Evolutionary conservation across 2,888 invertebrate species (phyloP), one percentile per base, ranked within the genome.

Genomic region (Apodemia mormo): DNA sequence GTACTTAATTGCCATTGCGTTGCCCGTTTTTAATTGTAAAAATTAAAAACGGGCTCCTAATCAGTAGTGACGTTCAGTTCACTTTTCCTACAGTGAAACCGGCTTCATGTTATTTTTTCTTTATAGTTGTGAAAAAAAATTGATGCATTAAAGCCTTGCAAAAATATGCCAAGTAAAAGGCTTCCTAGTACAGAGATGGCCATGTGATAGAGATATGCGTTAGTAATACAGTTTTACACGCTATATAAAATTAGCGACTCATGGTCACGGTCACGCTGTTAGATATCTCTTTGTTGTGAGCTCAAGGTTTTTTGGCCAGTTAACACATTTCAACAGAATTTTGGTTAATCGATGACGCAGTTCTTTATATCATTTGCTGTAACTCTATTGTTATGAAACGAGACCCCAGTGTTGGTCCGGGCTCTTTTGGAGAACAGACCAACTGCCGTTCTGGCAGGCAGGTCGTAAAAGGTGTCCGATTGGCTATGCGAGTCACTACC

Each of bases 301-400:
- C 61, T 33, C 61, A 61, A 61, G 61, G 61, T 33, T 61, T 61
- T 61, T 61, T 61, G 33, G 33, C 61, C 37, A 61, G 61, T 61
- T 61, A 61, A 33, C 61, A 61, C 61, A 33, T 61, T 49, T 52
- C 52, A 52, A 52, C 14, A n/a, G 33, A 61, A 33, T 33, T 61
- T 61, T 14, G 29, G 56, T 29, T 12, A 61, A 12, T 61, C 12
- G 33, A 61, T 61, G 61, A 30, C 33, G 61, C 37, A 10, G 14
- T 61, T 30, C 29, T 30, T 33, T 14, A 33, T 30, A 37, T 30
- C 33, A 10, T 52, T 52, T n/a, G 7, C 14, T 49, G 4, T n/a
- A n/a, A 52, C 3, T 49, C 12, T 49, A 49, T 49, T 14, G 49
- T 49, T 49, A 45, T 3, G 45, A 10, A 45, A 45, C 10, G 45